Percentiles rank a stretch among this genome's conserved stretches.
These are phyloP conservation scores for Lucilia cuprina DNA, from an alignment of 1,140 invertebrate species.

Conservation along the genomic window DNA sequence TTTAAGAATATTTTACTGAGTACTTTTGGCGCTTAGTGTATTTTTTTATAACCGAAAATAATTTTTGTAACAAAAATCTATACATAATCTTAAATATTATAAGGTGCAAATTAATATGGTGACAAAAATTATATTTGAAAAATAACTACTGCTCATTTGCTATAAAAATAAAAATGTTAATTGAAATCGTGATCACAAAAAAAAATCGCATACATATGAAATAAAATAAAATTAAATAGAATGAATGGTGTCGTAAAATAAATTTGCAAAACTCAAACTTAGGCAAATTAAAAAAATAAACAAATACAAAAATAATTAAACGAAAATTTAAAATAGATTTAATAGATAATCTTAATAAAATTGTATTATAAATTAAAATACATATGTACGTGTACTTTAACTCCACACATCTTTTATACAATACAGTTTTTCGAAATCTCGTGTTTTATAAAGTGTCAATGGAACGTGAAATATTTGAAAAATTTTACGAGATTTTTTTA, in stretches of 20 bases:
- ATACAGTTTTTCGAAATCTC: background rate
- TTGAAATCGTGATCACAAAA: background rate
- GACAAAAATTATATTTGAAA: background rate
- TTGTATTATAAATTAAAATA: too few species aligned
- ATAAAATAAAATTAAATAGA: background rate
- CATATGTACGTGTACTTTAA: too few species aligned
- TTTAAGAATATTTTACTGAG: too few species aligned
- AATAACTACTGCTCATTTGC: background rate
- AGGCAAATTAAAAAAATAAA: background rate
- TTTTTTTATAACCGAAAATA: too few species aligned
- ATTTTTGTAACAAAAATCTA: too few species aligned
- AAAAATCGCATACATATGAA: background rate
- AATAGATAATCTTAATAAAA: too few species aligned
- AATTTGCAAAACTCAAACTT: background rate
- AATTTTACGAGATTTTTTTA: background rate
- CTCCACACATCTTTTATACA: background rate
- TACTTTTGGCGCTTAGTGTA: too few species aligned
- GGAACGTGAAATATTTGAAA: background rate
- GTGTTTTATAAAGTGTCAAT: background rate
- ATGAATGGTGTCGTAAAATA: background rate
- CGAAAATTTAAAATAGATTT: background rate
- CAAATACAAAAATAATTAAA: background rate
- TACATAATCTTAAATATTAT: too few species aligned
- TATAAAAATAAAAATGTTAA: constrained; percentile 11
- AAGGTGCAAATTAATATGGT: background rate